phyloP scores from a whole-genome alignment of 2,113 vertebrate species.

The Amblyornis subalaris region DNA sequence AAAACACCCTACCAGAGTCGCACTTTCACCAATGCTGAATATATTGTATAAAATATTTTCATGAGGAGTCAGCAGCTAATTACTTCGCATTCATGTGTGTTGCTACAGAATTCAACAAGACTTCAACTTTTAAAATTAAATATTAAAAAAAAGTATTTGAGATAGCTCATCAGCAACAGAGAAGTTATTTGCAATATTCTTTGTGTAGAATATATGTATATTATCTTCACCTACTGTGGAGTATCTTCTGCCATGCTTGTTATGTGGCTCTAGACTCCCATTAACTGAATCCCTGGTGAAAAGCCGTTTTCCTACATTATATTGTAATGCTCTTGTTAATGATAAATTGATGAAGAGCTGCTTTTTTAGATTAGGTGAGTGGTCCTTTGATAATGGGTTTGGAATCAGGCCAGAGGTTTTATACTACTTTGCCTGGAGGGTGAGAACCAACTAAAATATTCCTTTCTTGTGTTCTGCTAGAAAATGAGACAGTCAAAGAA shows the following conservation, averaged over 20 bases:
- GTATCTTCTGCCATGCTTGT: conserved; percentile 70
- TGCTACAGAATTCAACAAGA: not conserved
- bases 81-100: not conserved
- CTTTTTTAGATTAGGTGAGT: conserved; percentile 85
- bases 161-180: conserved; percentile 47
- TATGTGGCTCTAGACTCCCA: conserved; percentile 75
- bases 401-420: conserved; percentile 83
- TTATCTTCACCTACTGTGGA: conserved; percentile 70
- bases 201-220: conserved; percentile 57
- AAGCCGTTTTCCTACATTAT: conserved; percentile 77
- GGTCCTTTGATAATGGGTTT: conserved; percentile 87
- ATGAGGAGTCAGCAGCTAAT: not conserved
- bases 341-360: conserved; percentile 91
- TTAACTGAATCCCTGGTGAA: conserved; percentile 81
- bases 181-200: conserved; percentile 53
- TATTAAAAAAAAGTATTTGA: conserved; percentile 11
- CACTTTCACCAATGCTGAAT: not conserved
- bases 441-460: conserved; percentile 82
- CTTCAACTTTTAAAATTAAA: conserved; percentile 13
- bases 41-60: not conserved
- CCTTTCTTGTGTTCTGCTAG: conserved; percentile 60
- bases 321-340: conserved; percentile 88
- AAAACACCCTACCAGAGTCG: not conserved
- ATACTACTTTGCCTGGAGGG: conserved; percentile 77
- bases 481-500: conserved; percentile 63